phyloP scores from a whole-genome alignment of 1,140 invertebrate genomes.

The Drosophila saltans region DNA sequence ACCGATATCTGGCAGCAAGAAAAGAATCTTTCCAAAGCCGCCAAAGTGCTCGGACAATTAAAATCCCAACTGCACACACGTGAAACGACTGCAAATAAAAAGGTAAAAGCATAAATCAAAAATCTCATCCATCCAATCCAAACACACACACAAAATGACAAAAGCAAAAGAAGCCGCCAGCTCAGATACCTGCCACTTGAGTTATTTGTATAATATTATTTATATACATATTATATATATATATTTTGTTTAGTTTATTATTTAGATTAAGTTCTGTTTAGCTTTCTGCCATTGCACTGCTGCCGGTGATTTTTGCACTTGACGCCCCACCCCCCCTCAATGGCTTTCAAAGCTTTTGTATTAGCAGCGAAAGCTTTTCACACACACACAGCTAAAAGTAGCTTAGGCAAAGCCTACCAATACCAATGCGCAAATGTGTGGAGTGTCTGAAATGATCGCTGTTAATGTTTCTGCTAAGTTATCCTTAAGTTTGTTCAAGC shows the following conservation, averaged over 20 bases:
- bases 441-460: constrained; percentile 15
- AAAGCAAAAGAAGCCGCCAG: background rate
- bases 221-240: background rate
- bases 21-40: constrained; percentile 84
- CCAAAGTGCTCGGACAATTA: constrained; percentile 83
- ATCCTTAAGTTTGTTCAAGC: constrained; percentile 60
- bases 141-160: constrained; percentile 27
- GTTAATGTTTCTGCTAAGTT: constrained; percentile 40
- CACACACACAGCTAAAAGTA: background rate
- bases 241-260: constrained; percentile 10
- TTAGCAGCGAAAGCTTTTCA: background rate
- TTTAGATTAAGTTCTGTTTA: constrained; percentile 11
- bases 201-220: constrained; percentile 8
- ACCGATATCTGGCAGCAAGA: constrained; percentile 84
- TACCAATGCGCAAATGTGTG: background rate
- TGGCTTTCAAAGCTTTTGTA: constrained; percentile 29
- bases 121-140: constrained; percentile 11
- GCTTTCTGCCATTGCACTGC: constrained; percentile 39
- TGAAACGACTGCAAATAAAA: constrained; percentile 83
- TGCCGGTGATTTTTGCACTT: constrained; percentile 48
- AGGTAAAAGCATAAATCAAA: constrained; percentile 71
- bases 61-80: constrained; percentile 83
- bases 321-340: constrained; percentile 18
- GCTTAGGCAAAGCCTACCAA: background rate
- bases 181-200: constrained; percentile 22